Base-by-base conservation (phyloP, 2,113 vertebrate species). In the Pelecanus crispus region DNA sequence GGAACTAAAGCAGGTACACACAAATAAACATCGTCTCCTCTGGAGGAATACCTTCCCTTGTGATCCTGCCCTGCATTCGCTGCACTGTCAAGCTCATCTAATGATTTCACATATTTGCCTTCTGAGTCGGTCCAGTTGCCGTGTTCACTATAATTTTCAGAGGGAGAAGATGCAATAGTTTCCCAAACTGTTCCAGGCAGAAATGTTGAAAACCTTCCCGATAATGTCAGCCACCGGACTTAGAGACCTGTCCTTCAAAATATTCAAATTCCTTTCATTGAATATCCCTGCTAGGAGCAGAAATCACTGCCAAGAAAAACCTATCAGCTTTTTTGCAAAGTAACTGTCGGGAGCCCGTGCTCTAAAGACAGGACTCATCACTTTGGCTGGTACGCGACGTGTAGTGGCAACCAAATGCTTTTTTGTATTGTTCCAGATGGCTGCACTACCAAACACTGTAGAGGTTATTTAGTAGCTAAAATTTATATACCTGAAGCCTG, bases 21-120 rank as follows among this genome's bases (percentile, higher is more conserved):
- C 45, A 44, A 61, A 20, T 4, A 32, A 24, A 24, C 26, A 12
- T 1, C 2, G 0, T 14, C 52, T 53, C n/a, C 68, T 40, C 44
- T 0, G 5, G n/a, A 70, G 65, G 4, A 3, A 3, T 1, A 2
- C 34, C 59, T 11, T 34, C 42, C 65, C 84, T 50, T 1, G 0
- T 4, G 32, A 25, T 12, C 47, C 50, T 28, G 70, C 56, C 78
- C 77, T 5, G 5, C 0, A 0, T 15, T 45, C 4, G 3, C 81
- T 18, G 49, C 26, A 2, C 67, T 62, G 34, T 6, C 15, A 3
- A 8, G 17, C 45, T 61, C 40, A 5, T 17, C 16, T 6, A 0
- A 15, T 13, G 20, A 14, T 34, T 65, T 56, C 19, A 42, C 4
- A 1, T 6, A 0, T 61, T 58, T 52, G 42, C 66, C 26, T 65